These are phyloP conservation scores for Heliconius charithonia DNA, from an alignment of 2,888 invertebrate species.

Conservation along the genomic window DNA sequence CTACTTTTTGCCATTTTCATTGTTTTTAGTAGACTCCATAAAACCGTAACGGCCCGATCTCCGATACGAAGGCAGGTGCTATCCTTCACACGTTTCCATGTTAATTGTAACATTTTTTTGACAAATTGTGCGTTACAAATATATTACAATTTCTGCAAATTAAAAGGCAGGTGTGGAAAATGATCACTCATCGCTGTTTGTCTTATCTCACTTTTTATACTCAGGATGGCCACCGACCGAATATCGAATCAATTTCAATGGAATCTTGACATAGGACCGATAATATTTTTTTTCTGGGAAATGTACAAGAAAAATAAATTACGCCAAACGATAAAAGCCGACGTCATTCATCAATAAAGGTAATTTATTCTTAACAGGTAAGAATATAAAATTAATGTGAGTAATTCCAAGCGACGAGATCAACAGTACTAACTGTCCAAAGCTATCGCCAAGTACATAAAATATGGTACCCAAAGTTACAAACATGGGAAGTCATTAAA, in stretches of 20 bases:
- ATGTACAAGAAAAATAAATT: conserved; percentile 53
- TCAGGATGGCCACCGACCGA: conserved; percentile 53
- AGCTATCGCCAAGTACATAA: conserved; percentile 67
- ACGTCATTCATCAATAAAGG: conserved; percentile 55
- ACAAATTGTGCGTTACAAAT: conserved; percentile 57
- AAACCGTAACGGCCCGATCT: conserved; percentile 77
- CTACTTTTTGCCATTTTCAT: conserved; percentile 80
- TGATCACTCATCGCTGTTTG: conserved; percentile 48
- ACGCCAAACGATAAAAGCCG: conserved; percentile 52
- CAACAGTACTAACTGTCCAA: conserved; percentile 65
- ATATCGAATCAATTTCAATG: conserved; percentile 55
- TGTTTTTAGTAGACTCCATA: conserved; percentile 78
- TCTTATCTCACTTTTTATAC: conserved; percentile 50
- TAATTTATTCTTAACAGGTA: conserved; percentile 53
- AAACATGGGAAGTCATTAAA: conserved; percentile 83
- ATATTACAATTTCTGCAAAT: conserved; percentile 64
- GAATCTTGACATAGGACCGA: conserved; percentile 53
- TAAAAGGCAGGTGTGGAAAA: conserved; percentile 73
- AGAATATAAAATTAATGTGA: conserved; percentile 54
- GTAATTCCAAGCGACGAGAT: conserved; percentile 58
- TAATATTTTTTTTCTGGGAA: conserved; percentile 53
- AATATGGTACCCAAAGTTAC: conserved; percentile 72
- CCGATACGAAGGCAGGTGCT: conserved; percentile 79
- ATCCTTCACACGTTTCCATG: conserved; percentile 75
- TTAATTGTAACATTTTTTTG: conserved; percentile 72